Evolutionary conservation across 2,113 vertebrate species (phyloP), one percentile per base, ranked within the genome.

Genomic region (Toxotes jaculatrix): DNA sequence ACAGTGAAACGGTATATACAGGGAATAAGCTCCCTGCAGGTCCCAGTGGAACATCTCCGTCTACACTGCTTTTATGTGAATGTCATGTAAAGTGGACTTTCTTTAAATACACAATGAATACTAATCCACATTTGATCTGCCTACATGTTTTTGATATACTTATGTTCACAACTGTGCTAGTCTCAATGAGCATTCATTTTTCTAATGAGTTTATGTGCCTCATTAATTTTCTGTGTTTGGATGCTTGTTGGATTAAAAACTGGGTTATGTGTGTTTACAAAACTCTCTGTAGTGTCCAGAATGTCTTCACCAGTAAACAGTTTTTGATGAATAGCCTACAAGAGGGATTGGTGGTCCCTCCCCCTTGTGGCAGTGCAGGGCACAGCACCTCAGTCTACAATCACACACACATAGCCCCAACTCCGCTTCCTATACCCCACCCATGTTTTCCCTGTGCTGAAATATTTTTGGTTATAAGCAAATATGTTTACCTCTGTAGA

Each of bases 361-460:
- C 92, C 91, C 85, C 92, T 92, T 85, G 90, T 92, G 93, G 93
- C 73, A 77, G 23, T 51, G 21, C 27, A 53, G 17, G 21, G 71
- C 4, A 88, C 70, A 56, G 36, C 87, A 84, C 31, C 19, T 62
- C 32, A 63, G 53, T 27, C 49, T 31, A 27, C 13, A 60, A 3
- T n/a, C n/a, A n/a, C n/a, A 12, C 43, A 49, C 32, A 66, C 65
- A 75, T 7, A 43, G 31, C 57, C 47, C 1, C 4, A 10, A 43
- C 55, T 2, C 49, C 42, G 47, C 43, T 27, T 34, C 23, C 10
- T 7, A 14, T 10, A 55, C 31, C 9, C 27, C 12, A 10, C 38
- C 47, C 27, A 40, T 76, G 10, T 65, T 77, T 57, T 77, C n/a
- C 19, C 70, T 65, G 8, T 16, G 51, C 51, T 43, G 5, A 59